These are phyloP conservation scores for Euspilapteryx auroguttella DNA, from an alignment of 2,888 invertebrate species.

Conservation along the genomic window DNA sequence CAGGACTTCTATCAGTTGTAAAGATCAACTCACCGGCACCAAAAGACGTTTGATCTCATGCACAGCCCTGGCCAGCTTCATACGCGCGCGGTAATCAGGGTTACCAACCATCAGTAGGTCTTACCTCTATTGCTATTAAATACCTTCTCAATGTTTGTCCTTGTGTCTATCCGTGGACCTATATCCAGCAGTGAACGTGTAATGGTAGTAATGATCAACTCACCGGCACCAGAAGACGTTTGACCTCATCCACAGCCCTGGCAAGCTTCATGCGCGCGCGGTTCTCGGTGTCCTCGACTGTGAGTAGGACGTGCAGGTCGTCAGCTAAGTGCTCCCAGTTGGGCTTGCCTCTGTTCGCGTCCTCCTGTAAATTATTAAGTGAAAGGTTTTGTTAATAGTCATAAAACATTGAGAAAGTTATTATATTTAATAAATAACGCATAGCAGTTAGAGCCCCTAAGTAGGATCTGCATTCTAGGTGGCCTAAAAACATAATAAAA, in stretches of 20 bases:
- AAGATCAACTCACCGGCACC: conserved; percentile 94
- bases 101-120: conserved; percentile 99
- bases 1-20: too few species aligned
- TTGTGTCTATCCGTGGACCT: too few species aligned
- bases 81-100: conserved; percentile 93
- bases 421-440: too few species aligned
- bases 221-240: conserved; percentile 96
- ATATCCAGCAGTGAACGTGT: too few species aligned
- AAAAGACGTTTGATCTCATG: conserved; percentile 98
- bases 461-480: too few species aligned
- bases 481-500: too few species aligned
- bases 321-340: conserved; percentile 99
- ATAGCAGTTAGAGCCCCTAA: too few species aligned
- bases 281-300: conserved; percentile 98
- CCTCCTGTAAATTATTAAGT: conserved; percentile 93
- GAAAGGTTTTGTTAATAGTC: too few species aligned
- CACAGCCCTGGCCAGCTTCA: conserved; percentile 93
- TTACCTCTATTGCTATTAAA: too few species aligned
- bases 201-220: too few species aligned
- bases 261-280: conserved; percentile 92
- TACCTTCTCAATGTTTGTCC: too few species aligned
- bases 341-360: conserved; percentile 97
- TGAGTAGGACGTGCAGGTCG: conserved; percentile 96
- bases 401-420: too few species aligned
- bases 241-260: conserved; percentile 97